Percentiles rank a stretch among this genome's conserved stretches.
Evolutionary conservation across 2,113 vertebrate species (phyloP).

Genomic region (Xiphophorus couchianus): DNA sequence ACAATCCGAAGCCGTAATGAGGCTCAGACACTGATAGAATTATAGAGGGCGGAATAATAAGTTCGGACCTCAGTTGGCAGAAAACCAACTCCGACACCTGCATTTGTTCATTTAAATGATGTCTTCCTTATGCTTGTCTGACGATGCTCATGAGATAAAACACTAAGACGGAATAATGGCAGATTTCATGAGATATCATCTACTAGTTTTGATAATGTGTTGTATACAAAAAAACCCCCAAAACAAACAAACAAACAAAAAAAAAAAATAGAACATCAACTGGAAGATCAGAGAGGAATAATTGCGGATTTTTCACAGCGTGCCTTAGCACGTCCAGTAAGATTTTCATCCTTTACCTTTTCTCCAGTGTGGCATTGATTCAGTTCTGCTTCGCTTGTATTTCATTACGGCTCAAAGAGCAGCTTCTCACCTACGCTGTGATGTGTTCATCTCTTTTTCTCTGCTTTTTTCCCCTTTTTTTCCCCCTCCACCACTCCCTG

Average conservation of each 20-base stretch:
- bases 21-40: constrained; percentile 52
- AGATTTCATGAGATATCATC: constrained; percentile 16
- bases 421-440: constrained; percentile 8
- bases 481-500: constrained; percentile 10
- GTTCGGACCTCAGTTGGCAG: constrained; percentile 46
- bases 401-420: constrained; percentile 33
- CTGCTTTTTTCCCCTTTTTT: background rate
- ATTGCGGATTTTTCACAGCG: background rate
- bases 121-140: constrained; percentile 41
- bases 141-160: constrained; percentile 12
- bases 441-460: constrained; percentile 37
- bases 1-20: constrained; percentile 62
- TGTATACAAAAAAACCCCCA: background rate
- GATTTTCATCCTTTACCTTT: constrained; percentile 16
- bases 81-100: constrained; percentile 25
- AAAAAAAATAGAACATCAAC: background rate
- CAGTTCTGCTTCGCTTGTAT: constrained; percentile 31
- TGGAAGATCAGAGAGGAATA: background rate
- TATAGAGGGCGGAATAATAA: constrained; percentile 50
- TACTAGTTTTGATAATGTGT: background rate
- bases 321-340: background rate
- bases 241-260: too few species aligned
- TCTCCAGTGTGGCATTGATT: constrained; percentile 34
- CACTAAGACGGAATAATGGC: constrained; percentile 2
- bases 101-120: constrained; percentile 38